Evolutionary conservation across 2,797 vertebrate species (phyloP), one percentile per base, ranked within the genome.

Genomic region (Otolemur crassicaudatus): DNA sequence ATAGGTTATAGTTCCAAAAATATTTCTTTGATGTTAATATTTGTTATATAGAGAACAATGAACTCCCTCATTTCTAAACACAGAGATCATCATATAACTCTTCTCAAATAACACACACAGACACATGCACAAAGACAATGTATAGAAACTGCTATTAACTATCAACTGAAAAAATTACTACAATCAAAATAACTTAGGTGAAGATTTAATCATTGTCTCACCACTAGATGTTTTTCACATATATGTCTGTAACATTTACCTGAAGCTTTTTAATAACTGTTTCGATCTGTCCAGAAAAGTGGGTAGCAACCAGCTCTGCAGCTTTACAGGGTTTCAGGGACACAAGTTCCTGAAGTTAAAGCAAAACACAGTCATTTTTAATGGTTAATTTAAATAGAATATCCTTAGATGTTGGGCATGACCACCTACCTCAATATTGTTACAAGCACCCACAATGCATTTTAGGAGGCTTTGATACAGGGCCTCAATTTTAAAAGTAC

Each of bases 301-400:
- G 99, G 95, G 99, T 99, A 70, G 98, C 96, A 82, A 99, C 99
- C 83, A 99, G 95, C 43, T 99, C 99, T 16, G 99, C 99, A 95
- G 99, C 99, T 98, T 99, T 99, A 91, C 98, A 98, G 0, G 99
- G 99, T 97, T 99, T 99, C 96, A 99, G 98, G 85, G 97, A 98
- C 95, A 99, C 98, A 94, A 99, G 96, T 92, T 99, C 99, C 99
- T 99, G 97, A 9, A 84, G 43, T 46, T 86, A 89, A 97, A 93
- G 58, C 58, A 61, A 97, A 88, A 90, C 91, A 96, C 1, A 90
- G 88, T 58, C 37, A 58, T 7, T 72, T 83, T 56, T 73, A 1
- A 90, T 34, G 60, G 70, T 61, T 70, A 0, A 90, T 65, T 73
- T 76, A 86, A 76, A 37, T 0, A 11, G 93, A 95, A 60, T 7